Evolutionary conservation across 2,888 invertebrate genomes (phyloP), one percentile per base, ranked within the genome.

Genomic region (Yponomeuta sedellus): DNA sequence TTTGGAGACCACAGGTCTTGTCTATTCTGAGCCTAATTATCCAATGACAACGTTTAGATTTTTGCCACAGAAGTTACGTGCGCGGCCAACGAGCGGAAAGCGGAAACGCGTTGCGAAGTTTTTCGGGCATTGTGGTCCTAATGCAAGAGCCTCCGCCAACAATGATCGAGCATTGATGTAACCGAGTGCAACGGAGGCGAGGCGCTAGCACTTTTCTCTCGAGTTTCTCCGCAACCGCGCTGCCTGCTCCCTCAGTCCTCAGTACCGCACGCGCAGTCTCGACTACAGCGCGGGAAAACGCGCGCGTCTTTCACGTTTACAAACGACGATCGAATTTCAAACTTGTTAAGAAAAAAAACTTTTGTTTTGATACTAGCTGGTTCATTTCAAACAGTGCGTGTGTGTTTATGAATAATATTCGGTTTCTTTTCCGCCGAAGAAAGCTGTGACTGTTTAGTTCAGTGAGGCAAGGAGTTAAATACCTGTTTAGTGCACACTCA

Each of bases 141-240:
- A 22, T 63, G 63, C 44, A 40, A 40, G n/a, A 40, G 22, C 63
- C 44, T 22, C 22, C 19, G 63, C 71, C 73, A 78, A 78, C 76
- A 81, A 78, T 44, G 61, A 57, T 22, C 59, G 40, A 66, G 44
- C 63, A 81, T 83, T 86, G 87, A 89, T 88, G 88, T 89, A 90
- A 90, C 77, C 82, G 77, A 74, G 78, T 77, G 76, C 74, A 72
- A 78, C 72, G 44, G 12, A 52, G 78, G 74, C 72, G 76, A 75
- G 65, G 79, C 81, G 82, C 80, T 80, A 79, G 74, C 78, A 82
- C 88, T 84, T 88, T 89, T 88, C 90, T 86, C 86, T 83, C 71
- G 79, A 86, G 88, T 90, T 88, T 88, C 89, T 81, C 88, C 75
- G 67, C 52, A 66, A 28, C 40, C 22, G 16, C n/a, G 22, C 34